A percentile compares a stretch with the other conserved stretches of the same genome.
Conservation (phyloP, 2,888 invertebrate species). For the Epinotia bilunana region DNA sequence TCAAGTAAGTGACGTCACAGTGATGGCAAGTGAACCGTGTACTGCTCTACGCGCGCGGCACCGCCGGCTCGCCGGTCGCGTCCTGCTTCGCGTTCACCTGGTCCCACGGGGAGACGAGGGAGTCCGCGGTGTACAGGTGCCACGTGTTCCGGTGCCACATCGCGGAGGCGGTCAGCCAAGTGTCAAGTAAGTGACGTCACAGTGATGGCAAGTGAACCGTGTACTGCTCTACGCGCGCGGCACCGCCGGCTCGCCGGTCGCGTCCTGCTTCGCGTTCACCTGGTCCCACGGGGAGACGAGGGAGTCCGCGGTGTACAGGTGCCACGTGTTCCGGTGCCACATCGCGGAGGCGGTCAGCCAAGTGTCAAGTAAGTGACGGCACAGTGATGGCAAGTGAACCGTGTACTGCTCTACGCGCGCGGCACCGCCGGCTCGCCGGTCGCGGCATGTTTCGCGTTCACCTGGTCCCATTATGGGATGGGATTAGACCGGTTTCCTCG, state of each 20-base stretch:
- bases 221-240: conserved; percentile 98
- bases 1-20: conserved; percentile 83
- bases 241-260: conserved; percentile 90
- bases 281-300: conserved; percentile 97
- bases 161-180: conserved; percentile 94
- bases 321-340: conserved; percentile 98
- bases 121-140: conserved; percentile 96
- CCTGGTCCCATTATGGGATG: conserved; percentile 89
- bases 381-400: conserved; percentile 86
- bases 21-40: conserved; percentile 90
- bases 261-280: conserved; percentile 99
- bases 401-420: conserved; percentile 96
- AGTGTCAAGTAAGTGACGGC: conserved; percentile 86
- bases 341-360: conserved; percentile 95
- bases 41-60: conserved; percentile 96
- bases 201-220: conserved; percentile 87
- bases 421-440: conserved; percentile 93
- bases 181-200: conserved; percentile 85
- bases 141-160: conserved; percentile 98
- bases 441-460: conserved; percentile 98
- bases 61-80: conserved; percentile 91
- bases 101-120: conserved; percentile 95
- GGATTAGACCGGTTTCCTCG: too few species aligned
- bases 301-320: conserved; percentile 96
- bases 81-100: conserved; percentile 99